phyloP scores from a whole-genome alignment of 2,797 vertebrate species.

The Clamator glandarius region DNA sequence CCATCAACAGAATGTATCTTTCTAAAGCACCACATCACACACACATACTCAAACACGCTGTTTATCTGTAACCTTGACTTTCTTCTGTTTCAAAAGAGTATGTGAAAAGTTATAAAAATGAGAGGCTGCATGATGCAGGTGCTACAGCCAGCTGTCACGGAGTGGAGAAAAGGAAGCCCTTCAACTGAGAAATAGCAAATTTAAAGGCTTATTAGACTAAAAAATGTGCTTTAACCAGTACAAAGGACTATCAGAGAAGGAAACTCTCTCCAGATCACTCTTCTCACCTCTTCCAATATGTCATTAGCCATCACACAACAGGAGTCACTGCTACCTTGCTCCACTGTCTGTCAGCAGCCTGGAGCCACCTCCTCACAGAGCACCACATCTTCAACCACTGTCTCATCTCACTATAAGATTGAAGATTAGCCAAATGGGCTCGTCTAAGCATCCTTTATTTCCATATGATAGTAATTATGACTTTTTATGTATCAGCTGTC shows the following conservation, averaged over 20 bases:
- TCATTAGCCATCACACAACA: not conserved
- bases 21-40: not conserved
- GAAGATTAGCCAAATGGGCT: not conserved
- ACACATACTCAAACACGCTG: accelerated
- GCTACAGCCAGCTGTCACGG: not conserved
- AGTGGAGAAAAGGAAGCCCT: not conserved
- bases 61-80: not conserved
- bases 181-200: not conserved
- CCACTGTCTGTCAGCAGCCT: not conserved
- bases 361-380: not conserved
- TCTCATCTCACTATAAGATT: not conserved
- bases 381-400: not conserved
- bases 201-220: not conserved
- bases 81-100: not conserved
- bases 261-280: not conserved
- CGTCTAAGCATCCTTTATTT: not conserved
- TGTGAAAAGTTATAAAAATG: not conserved
- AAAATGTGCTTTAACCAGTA: not conserved
- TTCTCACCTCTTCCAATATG: not conserved
- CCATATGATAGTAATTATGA: not conserved
- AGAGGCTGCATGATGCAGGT: not conserved
- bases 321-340: not conserved
- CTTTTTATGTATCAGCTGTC: not conserved
- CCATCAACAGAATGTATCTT: not conserved
- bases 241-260: not conserved